phyloP scores from a whole-genome alignment of 2,113 vertebrate species.

The Cheilinus undulatus region DNA sequence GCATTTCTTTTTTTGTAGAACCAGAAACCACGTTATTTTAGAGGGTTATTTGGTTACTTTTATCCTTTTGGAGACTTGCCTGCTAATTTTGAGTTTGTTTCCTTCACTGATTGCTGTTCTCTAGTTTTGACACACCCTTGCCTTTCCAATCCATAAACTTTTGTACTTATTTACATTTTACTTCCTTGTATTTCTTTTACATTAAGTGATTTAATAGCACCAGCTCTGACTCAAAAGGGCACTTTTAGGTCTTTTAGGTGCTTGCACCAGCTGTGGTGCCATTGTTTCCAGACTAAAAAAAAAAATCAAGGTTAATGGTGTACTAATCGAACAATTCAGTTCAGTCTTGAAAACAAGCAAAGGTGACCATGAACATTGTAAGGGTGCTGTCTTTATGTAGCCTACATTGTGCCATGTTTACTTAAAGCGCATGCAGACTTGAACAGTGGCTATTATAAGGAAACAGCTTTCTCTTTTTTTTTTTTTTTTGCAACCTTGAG shows the following conservation, averaged over 20 bases:
- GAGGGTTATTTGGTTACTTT: too few relatives aligned
- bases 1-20: too few relatives aligned
- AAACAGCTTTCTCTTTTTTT: too few relatives aligned
- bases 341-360: not conserved
- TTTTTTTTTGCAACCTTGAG: conserved; percentile 11
- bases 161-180: too few relatives aligned
- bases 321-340: not conserved
- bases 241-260: not conserved
- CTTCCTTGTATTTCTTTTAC: too few relatives aligned
- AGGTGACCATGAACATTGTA: not conserved
- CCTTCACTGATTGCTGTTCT: not conserved
- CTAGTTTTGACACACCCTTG: not conserved
- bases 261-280: not conserved
- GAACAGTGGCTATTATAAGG: not conserved
- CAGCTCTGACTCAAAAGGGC: not conserved
- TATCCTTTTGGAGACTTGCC: too few relatives aligned
- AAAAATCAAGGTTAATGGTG: not conserved
- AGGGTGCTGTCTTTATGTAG: not conserved
- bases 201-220: too few relatives aligned
- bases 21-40: too few relatives aligned
- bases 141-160: too few relatives aligned
- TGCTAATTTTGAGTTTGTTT: not conserved
- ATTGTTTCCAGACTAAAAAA: too few relatives aligned
- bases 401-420: not conserved
- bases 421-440: conserved; percentile 1